A percentile compares a stretch with the other conserved stretches of the same genome.
These are phyloP conservation scores for Drosophila anomelani DNA, from an alignment of 2,888 invertebrate species.

Conservation along the genomic window DNA sequence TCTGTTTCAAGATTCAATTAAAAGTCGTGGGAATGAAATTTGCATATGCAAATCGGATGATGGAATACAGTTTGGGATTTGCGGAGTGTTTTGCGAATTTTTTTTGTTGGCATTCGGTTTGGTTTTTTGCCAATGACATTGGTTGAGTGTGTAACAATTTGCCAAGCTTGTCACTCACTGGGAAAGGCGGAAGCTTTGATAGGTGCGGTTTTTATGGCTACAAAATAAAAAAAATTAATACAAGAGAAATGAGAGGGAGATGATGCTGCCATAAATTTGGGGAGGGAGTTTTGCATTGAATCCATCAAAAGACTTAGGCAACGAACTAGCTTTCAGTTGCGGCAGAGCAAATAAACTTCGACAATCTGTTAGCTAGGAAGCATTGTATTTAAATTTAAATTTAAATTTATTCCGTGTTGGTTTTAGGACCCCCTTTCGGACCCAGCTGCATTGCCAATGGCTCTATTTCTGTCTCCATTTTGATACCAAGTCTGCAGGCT, in stretches of 20 bases:
- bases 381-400: slow-evolving; percentile 41
- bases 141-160: slow-evolving; percentile 57
- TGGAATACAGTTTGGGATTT: slow-evolving; percentile 46
- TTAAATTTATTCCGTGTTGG: slow-evolving; percentile 28
- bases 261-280: slow-evolving; percentile 22
- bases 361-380: slow-evolving; percentile 27
- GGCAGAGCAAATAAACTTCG: slow-evolving; percentile 8
- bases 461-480: slow-evolving; percentile 51
- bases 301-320: slow-evolving; percentile 66
- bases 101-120: slow-evolving; percentile 24
- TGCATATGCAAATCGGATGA: slow-evolving; percentile 69
- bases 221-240: neutral
- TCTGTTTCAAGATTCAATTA: slow-evolving; percentile 51
- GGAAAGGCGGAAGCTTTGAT: slow-evolving; percentile 62
- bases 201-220: slow-evolving; percentile 29
- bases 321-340: slow-evolving; percentile 50
- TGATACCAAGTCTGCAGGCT: slow-evolving; percentile 52
- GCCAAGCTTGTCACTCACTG: slow-evolving; percentile 42
- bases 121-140: slow-evolving; percentile 56
- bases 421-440: slow-evolving; percentile 7
- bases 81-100: slow-evolving; percentile 23
- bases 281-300: slow-evolving; percentile 12
- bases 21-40: slow-evolving; percentile 77
- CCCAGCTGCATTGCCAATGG: slow-evolving; percentile 54
- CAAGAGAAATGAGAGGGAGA: slow-evolving; percentile 28